A percentile compares a stretch with the other conserved stretches of the same genome.
Conservation (phyloP, 2,888 invertebrate species). For the Lasioglossum lativentre region DNA sequence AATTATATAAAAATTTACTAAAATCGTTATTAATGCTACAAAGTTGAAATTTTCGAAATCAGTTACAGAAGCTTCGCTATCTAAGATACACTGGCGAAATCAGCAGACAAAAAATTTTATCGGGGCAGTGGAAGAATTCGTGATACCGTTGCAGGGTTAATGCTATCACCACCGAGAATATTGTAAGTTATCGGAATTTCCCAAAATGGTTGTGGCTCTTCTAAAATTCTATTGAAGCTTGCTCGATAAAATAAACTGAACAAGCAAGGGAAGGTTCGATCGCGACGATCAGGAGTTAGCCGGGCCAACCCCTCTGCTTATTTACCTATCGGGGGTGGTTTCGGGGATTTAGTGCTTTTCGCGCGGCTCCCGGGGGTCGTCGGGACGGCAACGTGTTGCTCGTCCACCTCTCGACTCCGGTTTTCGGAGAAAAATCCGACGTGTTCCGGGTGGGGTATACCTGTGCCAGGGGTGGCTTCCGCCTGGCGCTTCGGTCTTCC, state of each 20-base stretch:
- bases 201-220: not conserved
- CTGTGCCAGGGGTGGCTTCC: slow-evolving; percentile 29
- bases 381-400: slow-evolving; percentile 68
- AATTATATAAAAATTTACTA: too few species aligned
- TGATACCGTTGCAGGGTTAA: not conserved
- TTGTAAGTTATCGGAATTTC: not conserved
- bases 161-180: not conserved
- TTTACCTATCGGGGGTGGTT: slow-evolving; percentile 46
- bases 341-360: slow-evolving; percentile 53
- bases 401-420: slow-evolving; percentile 45
- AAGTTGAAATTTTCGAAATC: too few species aligned
- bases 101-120: not conserved
- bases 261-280: slow-evolving; percentile 29
- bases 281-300: slow-evolving; percentile 6
- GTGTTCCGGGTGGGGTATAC: slow-evolving; percentile 26
- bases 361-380: slow-evolving; percentile 22
- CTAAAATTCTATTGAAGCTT: not conserved
- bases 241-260: not conserved
- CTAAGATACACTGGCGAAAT: not conserved
- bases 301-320: slow-evolving; percentile 29
- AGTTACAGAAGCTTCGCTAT: too few species aligned
- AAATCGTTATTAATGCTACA: too few species aligned
- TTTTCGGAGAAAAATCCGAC: slow-evolving; percentile 64
- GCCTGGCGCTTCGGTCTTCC: slow-evolving; percentile 16
- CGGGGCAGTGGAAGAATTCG: not conserved